Evolutionary conservation across 2,113 vertebrate genomes (phyloP).

Genomic region (Pagrus major): DNA sequence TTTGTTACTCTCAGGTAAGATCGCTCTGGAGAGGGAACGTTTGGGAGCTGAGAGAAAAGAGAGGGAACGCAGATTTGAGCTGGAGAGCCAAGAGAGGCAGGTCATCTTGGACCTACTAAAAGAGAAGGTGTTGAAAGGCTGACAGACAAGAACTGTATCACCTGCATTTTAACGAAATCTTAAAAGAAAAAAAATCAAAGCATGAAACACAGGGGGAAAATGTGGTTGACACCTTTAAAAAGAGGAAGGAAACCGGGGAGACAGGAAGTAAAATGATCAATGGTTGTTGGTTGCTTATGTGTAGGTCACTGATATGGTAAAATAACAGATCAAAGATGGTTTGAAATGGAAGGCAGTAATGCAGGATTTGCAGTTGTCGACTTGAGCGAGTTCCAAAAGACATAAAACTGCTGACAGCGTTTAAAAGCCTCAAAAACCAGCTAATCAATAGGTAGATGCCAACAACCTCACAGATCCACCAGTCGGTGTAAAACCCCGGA

Average conservation of each 20-base stretch:
- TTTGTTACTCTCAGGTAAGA: conserved; percentile 73
- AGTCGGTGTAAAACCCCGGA: neutral
- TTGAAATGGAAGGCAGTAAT: neutral
- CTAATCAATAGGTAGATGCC: neutral
- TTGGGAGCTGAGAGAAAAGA: conserved; percentile 83
- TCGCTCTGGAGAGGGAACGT: conserved; percentile 83
- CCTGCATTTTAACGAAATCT: neutral
- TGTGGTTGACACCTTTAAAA: neutral
- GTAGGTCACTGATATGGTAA: neutral
- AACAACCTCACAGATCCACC: neutral
- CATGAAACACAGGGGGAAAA: neutral
- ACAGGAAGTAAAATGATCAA: conserved; percentile 35
- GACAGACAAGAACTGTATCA: conserved; percentile 31
- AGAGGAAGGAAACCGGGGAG: conserved; percentile 4
- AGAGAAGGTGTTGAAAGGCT: conserved; percentile 84
- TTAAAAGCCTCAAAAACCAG: neutral
- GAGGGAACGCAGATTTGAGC: conserved; percentile 83
- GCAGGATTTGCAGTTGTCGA: neutral
- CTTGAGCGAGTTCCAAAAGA: no score
- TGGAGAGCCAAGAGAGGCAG: conserved; percentile 87
- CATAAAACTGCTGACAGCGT: neutral
- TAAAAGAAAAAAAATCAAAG: neutral
- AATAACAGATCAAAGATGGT: neutral
- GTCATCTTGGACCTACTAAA: conserved; percentile 86
- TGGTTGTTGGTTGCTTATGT: neutral